Conservation (phyloP, 1,140 invertebrate genomes). For the Arctopsyche grandis region DNA sequence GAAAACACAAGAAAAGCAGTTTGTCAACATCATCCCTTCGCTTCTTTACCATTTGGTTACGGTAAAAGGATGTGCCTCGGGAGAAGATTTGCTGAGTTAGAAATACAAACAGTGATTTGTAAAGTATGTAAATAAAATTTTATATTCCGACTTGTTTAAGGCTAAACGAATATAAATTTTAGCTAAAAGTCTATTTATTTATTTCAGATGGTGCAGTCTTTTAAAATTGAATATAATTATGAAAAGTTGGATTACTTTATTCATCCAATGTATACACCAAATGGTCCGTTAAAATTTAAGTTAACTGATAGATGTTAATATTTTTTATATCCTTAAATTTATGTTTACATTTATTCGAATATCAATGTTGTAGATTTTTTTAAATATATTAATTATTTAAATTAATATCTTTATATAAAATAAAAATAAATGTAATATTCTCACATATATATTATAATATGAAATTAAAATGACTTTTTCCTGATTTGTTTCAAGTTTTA, state of each 20-base stretch:
- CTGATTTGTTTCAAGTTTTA: no score
- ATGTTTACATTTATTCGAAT: no score
- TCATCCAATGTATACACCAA: constrained; percentile 80
- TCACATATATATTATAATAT: no score
- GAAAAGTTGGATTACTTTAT: constrained; percentile 74
- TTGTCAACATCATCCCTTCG: constrained; percentile 68
- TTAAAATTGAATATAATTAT: constrained; percentile 73
- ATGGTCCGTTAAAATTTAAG: constrained; percentile 73
- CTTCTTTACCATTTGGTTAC: constrained; percentile 78
- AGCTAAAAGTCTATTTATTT: constrained; percentile 28
- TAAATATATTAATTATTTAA: no score
- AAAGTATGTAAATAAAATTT: constrained; percentile 65
- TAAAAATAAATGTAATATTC: no score
- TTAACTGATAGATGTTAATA: constrained; percentile 61
- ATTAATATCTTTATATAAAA: no score
- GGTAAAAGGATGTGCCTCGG: constrained; percentile 81
- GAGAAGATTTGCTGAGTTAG: constrained; percentile 77
- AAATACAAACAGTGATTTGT: constrained; percentile 74
- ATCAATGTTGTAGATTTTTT: no score
- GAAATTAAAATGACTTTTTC: no score
- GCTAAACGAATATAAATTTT: no score
- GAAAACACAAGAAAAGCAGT: neutral
- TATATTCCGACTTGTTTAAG: constrained; percentile 42
- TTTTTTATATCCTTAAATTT: neutral
- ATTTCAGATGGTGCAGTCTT: constrained; percentile 75